phyloP scores from a whole-genome alignment of 2,888 invertebrate genomes.

The Ichneumoninae sp. region DNA sequence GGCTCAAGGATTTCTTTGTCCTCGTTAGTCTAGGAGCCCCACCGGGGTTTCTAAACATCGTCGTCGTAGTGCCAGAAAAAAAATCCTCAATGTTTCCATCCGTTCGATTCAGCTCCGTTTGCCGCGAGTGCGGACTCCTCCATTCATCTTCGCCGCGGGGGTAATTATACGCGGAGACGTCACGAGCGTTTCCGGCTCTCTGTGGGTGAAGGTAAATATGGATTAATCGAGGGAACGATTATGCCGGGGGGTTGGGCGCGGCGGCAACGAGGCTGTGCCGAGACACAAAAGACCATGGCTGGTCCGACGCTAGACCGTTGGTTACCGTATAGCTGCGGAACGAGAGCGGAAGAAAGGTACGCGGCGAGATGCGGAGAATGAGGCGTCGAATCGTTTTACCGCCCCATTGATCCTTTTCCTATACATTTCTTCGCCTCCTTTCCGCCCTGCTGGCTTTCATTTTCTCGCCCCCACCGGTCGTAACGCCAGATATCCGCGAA shows the following conservation, averaged over 20 bases:
- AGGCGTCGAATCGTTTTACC: constrained; percentile 51
- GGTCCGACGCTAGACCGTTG: background rate
- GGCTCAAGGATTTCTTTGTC: constrained; percentile 46
- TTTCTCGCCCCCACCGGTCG: background rate
- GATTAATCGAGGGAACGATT: constrained; percentile 15
- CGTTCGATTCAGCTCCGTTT: no score
- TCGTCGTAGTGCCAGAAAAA: background rate
- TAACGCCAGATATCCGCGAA: constrained; percentile 10
- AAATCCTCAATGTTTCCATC: no score
- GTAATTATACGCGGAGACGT: background rate
- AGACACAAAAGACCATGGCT: background rate
- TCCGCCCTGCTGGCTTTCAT: constrained; percentile 22
- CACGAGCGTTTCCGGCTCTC: background rate
- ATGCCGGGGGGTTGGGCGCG: background rate
- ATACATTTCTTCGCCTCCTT: constrained; percentile 30
- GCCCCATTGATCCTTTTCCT: constrained; percentile 52
- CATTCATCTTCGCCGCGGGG: background rate
- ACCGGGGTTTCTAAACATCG: constrained; percentile 12
- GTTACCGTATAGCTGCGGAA: background rate
- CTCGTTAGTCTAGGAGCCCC: constrained; percentile 33
- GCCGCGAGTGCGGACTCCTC: background rate
- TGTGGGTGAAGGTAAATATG: background rate
- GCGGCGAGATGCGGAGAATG: constrained; percentile 20
- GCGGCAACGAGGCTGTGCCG: background rate
- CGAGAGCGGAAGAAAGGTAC: constrained; percentile 8